These are phyloP conservation scores for Myiozetetes cayanensis DNA, from an alignment of 2,113 vertebrate species.

Conservation along the genomic window DNA sequence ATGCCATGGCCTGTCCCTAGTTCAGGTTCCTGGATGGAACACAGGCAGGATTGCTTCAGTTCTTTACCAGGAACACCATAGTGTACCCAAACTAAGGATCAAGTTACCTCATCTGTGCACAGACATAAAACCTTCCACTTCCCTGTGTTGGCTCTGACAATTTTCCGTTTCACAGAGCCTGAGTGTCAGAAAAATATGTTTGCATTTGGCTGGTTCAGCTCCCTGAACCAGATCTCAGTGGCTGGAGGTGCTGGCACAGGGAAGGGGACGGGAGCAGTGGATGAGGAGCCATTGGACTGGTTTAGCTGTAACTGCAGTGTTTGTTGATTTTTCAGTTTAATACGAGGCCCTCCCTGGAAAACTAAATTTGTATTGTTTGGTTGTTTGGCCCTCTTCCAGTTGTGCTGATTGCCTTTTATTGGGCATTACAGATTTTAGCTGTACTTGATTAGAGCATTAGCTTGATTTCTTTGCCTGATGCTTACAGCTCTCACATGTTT, in stretches of 20 bases:
- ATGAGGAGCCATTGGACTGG: neutral
- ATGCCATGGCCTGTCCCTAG: neutral
- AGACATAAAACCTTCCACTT: neutral
- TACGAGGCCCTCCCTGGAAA: neutral
- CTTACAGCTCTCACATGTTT: neutral
- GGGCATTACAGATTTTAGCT: conserved; percentile 4
- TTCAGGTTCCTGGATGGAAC: neutral
- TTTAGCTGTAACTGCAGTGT: neutral
- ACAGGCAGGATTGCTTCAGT: neutral
- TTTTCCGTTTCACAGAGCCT: neutral
- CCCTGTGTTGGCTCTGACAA: neutral
- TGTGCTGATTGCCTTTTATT: neutral
- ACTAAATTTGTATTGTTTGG: neutral
- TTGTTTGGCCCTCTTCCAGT: neutral
- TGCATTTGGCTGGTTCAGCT: neutral
- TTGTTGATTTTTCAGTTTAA: neutral
- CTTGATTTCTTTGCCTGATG: neutral
- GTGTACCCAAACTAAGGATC: neutral
- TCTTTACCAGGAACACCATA: neutral
- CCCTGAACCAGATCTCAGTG: neutral
- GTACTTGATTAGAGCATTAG: conserved; percentile 10
- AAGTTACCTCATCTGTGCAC: neutral
- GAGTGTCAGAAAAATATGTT: neutral
- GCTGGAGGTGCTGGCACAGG: neutral
- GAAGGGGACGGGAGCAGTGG: neutral